Evolutionary conservation across 2,888 invertebrate genomes (phyloP).

Genomic region (Epirrita christyi): DNA sequence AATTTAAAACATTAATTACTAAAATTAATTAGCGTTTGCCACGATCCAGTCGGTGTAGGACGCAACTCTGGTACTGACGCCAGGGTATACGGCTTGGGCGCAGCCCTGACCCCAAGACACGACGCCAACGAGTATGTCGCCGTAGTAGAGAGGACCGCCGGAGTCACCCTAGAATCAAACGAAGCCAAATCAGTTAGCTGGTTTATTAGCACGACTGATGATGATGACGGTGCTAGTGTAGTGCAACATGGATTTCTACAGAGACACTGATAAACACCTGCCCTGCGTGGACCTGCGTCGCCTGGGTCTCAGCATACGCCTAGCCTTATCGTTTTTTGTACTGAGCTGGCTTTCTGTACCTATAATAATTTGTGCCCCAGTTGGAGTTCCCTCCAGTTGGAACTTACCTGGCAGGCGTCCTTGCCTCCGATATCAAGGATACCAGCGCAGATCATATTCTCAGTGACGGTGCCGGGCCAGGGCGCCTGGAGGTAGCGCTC

Average conservation of each 20-base stretch:
- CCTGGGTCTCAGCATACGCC: too few relatives aligned
- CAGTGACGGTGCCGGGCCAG: conserved; percentile 40
- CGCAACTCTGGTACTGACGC: conserved; percentile 64
- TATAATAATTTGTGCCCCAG: too few relatives aligned
- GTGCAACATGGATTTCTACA: too few relatives aligned
- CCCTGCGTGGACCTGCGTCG: too few relatives aligned
- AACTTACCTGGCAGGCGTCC: conserved; percentile 55
- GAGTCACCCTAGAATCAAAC: conserved; percentile 28
- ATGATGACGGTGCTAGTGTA: too few relatives aligned
- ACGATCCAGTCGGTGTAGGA: conserved; percentile 46
- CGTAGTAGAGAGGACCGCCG: conserved; percentile 40
- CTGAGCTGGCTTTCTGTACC: too few relatives aligned
- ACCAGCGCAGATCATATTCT: conserved; percentile 65
- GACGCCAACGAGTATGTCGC: conserved; percentile 27
- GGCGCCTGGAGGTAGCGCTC: conserved; percentile 3
- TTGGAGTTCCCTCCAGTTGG: too few relatives aligned
- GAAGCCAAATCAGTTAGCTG: not conserved
- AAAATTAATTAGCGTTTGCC: conserved; percentile 55
- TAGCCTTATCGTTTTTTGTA: too few relatives aligned
- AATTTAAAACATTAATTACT: too few relatives aligned
- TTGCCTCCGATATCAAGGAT: conserved; percentile 52
- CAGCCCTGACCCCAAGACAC: conserved; percentile 34
- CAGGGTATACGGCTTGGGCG: conserved; percentile 52
- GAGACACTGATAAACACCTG: too few relatives aligned
- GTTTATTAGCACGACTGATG: not conserved